phyloP scores from a whole-genome alignment of 2,888 invertebrate genomes.

The Ariolimax columbianus region DNA sequence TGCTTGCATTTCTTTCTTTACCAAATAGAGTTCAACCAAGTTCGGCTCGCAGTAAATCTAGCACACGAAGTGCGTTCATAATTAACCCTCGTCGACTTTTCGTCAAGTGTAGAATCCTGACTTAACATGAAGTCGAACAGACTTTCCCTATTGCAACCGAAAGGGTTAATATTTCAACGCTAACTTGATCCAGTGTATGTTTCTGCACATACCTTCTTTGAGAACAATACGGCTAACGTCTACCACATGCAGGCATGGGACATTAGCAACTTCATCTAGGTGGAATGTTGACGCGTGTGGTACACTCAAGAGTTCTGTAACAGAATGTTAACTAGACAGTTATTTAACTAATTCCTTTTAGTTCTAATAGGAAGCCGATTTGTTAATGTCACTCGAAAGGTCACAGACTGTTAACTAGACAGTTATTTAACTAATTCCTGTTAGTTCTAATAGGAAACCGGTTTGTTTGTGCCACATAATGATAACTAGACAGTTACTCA shows the following conservation, averaged over 20 bases:
- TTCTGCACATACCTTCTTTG: neutral
- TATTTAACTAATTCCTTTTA: no score
- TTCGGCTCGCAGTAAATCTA: neutral
- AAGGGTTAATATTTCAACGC: neutral
- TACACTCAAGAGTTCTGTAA: neutral
- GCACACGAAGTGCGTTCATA: neutral
- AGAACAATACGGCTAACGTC: neutral
- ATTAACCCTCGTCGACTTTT: neutral
- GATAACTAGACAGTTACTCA: no score
- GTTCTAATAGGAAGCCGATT: no score
- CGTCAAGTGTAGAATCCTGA: neutral
- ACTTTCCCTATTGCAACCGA: neutral
- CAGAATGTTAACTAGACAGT: no score
- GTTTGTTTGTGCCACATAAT: no score
- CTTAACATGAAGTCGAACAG: neutral
- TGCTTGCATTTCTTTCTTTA: neutral
- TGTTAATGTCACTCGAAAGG: no score
- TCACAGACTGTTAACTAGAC: no score
- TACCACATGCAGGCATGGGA: neutral
- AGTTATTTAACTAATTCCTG: no score
- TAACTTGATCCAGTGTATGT: neutral
- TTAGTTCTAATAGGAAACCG: no score
- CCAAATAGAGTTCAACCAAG: neutral
- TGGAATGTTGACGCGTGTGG: neutral
- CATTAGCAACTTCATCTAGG: neutral